These are phyloP conservation scores for Leucophenga varia DNA, from an alignment of 1,140 invertebrate genomes.

Conservation along the genomic window DNA sequence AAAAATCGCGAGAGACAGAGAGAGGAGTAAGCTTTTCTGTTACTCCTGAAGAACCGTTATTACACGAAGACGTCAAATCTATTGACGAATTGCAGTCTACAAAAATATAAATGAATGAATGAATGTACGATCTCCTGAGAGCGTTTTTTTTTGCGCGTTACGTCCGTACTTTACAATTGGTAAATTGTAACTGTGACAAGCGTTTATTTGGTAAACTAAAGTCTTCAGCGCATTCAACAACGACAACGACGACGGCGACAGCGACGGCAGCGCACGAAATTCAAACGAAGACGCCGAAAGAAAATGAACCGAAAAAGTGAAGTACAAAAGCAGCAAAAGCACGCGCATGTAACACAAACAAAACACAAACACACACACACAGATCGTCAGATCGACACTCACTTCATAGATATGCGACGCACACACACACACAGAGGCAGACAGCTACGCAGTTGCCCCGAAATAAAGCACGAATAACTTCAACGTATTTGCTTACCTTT, in stretches of 20 bases:
- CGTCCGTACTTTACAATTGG: conserved; percentile 46
- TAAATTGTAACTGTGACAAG: conserved; percentile 54
- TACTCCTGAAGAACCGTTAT: conserved; percentile 52
- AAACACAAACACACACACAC: conserved; percentile 2
- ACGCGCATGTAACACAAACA: conserved; percentile 25
- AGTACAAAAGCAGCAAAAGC: conserved; percentile 6
- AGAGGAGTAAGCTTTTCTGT: too few species aligned
- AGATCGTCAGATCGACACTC: too few species aligned
- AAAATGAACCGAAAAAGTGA: conserved; percentile 24
- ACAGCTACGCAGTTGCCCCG: too few species aligned
- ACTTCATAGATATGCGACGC: too few species aligned
- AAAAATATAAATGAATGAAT: too few species aligned
- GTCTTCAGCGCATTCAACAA: conserved; percentile 38
- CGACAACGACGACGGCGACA: conserved; percentile 17
- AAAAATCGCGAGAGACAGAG: not conserved
- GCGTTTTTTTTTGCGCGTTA: not conserved
- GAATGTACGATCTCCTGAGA: too few species aligned
- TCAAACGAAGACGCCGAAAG: too few species aligned
- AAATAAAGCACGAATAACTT: too few species aligned
- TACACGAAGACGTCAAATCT: too few species aligned
- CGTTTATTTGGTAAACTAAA: conserved; percentile 32
- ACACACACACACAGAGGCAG: conserved; percentile 16
- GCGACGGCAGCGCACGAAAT: conserved; percentile 1
- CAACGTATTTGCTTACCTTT: too few species aligned
- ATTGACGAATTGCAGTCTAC: too few species aligned